Conservation (phyloP, 1,140 invertebrate genomes). For the Neelides sp. region DNA sequence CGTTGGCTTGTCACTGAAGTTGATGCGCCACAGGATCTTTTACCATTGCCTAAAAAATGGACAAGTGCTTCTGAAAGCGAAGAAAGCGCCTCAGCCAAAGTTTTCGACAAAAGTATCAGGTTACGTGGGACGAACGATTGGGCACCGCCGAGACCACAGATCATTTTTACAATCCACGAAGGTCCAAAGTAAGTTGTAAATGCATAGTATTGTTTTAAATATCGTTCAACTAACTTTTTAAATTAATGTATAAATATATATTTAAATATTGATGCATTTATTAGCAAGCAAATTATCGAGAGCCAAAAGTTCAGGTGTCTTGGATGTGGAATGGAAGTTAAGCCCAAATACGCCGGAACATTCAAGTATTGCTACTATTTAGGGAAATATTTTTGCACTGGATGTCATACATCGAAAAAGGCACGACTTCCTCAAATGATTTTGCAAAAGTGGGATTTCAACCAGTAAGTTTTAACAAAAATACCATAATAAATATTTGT, state of each 20-base stretch:
- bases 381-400: constrained; percentile 76
- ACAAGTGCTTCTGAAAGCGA: constrained; percentile 49
- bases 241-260: constrained; percentile 1
- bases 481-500: neutral
- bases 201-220: neutral
- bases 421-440: constrained; percentile 64
- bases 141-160: constrained; percentile 71
- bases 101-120: constrained; percentile 38
- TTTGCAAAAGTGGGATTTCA: constrained; percentile 60
- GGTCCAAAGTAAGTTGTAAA: constrained; percentile 46
- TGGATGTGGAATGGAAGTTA: constrained; percentile 70
- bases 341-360: constrained; percentile 52
- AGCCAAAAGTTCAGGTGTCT: constrained; percentile 71
- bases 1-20: constrained; percentile 68
- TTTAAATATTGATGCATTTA: constrained; percentile 4
- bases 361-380: constrained; percentile 74
- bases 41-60: constrained; percentile 60
- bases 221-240: neutral
- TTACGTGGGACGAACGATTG: constrained; percentile 63
- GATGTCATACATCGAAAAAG: constrained; percentile 66
- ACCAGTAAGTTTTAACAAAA: constrained; percentile 37
- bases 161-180: constrained; percentile 67
- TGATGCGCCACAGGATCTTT: constrained; percentile 60
- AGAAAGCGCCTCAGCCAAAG: constrained; percentile 9
- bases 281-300: constrained; percentile 47